These are phyloP conservation scores for Muntiacus reevesi DNA, from an alignment of 2,113 vertebrate genomes.

Conservation along the genomic window DNA sequence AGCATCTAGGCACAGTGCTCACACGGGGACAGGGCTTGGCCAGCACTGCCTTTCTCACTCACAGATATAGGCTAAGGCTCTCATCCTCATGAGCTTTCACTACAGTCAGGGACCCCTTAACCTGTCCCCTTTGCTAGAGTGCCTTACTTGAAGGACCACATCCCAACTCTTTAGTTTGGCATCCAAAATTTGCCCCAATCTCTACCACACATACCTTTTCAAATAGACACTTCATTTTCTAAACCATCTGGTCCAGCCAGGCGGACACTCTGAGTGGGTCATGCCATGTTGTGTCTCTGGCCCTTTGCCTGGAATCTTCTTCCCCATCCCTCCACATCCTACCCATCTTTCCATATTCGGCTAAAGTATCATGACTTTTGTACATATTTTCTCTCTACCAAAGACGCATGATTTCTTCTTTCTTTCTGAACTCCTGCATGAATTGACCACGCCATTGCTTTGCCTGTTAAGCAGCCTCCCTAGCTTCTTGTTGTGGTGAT, in stretches of 20 bases:
- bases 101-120: background rate
- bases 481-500: background rate
- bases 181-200: background rate
- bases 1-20: background rate
- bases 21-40: background rate
- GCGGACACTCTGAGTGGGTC: background rate
- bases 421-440: background rate
- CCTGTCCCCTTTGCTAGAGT: background rate
- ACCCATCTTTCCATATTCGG: background rate
- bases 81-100: accelerated
- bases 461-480: background rate
- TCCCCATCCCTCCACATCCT: background rate
- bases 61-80: background rate
- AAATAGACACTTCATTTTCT: background rate
- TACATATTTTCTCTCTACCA: background rate
- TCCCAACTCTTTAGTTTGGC: background rate
- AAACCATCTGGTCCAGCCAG: background rate
- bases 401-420: background rate
- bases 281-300: background rate
- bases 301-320: background rate
- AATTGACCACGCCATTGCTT: background rate
- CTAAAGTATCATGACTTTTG: background rate
- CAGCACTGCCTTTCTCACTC: background rate
- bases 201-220: background rate
- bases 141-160: background rate